Base-by-base conservation (phyloP, 2,113 vertebrate genomes). In the Garra rufa region DNA sequence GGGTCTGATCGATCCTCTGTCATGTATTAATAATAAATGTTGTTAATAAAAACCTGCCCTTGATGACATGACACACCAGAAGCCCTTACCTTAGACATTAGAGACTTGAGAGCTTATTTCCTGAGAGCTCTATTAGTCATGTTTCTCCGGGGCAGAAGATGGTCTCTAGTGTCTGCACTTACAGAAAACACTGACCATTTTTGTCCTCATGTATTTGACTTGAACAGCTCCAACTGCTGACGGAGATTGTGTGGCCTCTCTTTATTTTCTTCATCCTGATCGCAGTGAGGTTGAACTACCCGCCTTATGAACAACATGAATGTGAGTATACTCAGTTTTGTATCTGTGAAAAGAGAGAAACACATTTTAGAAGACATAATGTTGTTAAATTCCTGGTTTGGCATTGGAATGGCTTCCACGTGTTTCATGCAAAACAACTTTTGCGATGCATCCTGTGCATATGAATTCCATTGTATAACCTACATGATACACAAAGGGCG, bases 241-340 rank as follows among this genome's bases (percentile, higher is more conserved):
- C 97, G 3, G 98, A 99, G 92, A 94, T 99, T 77, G 89, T 95
- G 76, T 99, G 98, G 98, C 98, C 98, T 38, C 95, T 99, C 1
- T 96, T 99, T 88, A 97, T 99, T 94, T 99, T 99, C 95, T 97
- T 99, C 92, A 99, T 99, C 91, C 92, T 99, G 92, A 98, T 98
- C 81, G 95, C 96, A 3, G 98, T 99, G 84, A 95, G 98, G 81
- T 90, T 97, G 46, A 96, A 93, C 90, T 99, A 98, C 91, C 98
- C 98, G 2, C 97, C 98, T 0, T 98, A 99, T 0, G 97, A 99
- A 81, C 98, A 99, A 87, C 98, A 98, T 90, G 97, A 99, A 92
- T 99, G 98, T 99, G 91, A 99, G 98, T 97, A 92, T 26, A 15
- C 52, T 43, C 17, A 59, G 26, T 46, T 52, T 11, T 69, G 24